Conservation (phyloP, 2,797 vertebrate genomes). For the Cryptoblepharus egeriae region DNA sequence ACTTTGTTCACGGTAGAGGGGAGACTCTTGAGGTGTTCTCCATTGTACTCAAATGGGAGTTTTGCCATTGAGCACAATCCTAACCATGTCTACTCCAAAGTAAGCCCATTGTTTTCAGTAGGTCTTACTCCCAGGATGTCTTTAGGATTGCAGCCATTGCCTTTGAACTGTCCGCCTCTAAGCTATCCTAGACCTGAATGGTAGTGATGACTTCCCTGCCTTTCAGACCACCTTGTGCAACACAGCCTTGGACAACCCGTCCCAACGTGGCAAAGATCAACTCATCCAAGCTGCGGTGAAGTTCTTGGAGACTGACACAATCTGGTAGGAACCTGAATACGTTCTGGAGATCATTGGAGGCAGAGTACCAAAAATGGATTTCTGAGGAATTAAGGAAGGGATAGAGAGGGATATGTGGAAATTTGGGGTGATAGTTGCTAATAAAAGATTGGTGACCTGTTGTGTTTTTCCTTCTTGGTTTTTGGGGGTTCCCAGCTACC, state of each 20-base stretch:
- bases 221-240: constrained; percentile 93
- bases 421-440: not conserved
- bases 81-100: no score
- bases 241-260: constrained; percentile 95
- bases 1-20: no score
- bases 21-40: no score
- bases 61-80: no score
- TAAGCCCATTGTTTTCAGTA: no score
- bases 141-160: no score
- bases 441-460: not conserved
- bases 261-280: constrained; percentile 85
- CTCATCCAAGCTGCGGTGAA: constrained; percentile 90
- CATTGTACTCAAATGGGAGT: not conserved
- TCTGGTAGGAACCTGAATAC: constrained; percentile 81
- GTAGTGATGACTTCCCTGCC: constrained; percentile 14
- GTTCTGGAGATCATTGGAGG: not conserved
- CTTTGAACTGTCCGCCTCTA: not conserved
- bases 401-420: not conserved
- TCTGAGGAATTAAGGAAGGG: not conserved
- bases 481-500: constrained; percentile 84
- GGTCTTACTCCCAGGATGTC: no score
- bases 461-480: constrained; percentile 33
- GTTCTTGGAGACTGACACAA: constrained; percentile 94
- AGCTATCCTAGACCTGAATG: not conserved
- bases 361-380: no score